Evolutionary conservation across 2,113 vertebrate genomes (phyloP), one percentile per base, ranked within the genome.

Genomic region (Stigmatopora argus): DNA sequence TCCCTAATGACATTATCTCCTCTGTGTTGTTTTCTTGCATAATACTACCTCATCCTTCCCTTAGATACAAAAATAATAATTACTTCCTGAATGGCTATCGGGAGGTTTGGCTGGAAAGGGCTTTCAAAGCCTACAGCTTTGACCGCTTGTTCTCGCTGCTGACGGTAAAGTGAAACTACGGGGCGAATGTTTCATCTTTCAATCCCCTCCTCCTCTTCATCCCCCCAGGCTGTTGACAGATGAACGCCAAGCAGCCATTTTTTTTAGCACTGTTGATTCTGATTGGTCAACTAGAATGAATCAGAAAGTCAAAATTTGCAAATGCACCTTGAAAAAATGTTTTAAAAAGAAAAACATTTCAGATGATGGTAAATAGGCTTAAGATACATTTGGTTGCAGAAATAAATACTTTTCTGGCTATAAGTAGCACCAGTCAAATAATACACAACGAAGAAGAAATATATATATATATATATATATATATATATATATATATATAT

Each of bases 31-130:
- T 90, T 78, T 92, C 91, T 91, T 92, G 90, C 93, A 92, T 92
- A 91, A 93, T 91, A 94, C 94, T 83, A 90, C 94, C 82, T 85
- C 86, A 92, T 87, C 92, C 92, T 93, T 94, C 93, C 92, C 92
- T 94, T 92, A 99, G 96, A 97, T 96, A 97, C 95, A 98, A 95
- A 99, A 99, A 95, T 97, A 98, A 93, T 92, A 97, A 96, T 99
- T 98, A 95, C 96, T 98, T 98, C 96, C 94, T 98, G 94, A 98
- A 90, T 92, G 95, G 94, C 93, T 99, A 98, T 93, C 96, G 96
- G 93, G 94, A 92, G 92, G 93, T 98, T 92, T 99, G 96, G 96
- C 93, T 99, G 94, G 95, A 98, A 94, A 97, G 94, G 91, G 93
- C 95, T 83, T 94, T 95, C 94, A 94, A 96, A 94, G 96, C 94